phyloP scores from a whole-genome alignment of 2,113 vertebrate species.

The Noturus placidus region DNA sequence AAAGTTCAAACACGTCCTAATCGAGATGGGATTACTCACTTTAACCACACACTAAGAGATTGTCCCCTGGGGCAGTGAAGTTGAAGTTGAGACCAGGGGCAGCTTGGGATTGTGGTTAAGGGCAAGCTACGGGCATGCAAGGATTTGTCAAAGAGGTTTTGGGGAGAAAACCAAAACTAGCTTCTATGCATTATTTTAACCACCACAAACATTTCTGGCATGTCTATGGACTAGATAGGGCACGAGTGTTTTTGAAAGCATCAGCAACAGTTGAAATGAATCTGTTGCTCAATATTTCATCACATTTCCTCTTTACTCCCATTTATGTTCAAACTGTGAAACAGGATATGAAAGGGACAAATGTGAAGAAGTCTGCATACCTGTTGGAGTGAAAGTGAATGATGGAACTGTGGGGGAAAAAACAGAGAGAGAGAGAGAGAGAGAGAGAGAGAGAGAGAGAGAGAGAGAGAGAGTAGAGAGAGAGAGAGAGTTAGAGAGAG shows the following conservation, averaged over 20 bases:
- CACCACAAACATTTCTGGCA: conserved; percentile 38
- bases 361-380: conserved; percentile 72
- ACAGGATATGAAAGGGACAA: background rate
- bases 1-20: conserved; percentile 41
- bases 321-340: background rate
- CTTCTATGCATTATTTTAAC: conserved; percentile 8
- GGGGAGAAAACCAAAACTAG: background rate
- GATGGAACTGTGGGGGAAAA: conserved; percentile 85
- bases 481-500: too few relatives aligned
- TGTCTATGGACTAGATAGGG: conserved; percentile 12
- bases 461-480: background rate
- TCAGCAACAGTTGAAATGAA: background rate
- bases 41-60: conserved; percentile 17
- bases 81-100: background rate
- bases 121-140: conserved; percentile 17
- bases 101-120: conserved; percentile 32
- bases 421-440: background rate
- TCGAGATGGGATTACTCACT: conserved; percentile 37
- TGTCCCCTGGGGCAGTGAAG: background rate
- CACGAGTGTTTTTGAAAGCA: background rate
- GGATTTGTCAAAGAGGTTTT: background rate
- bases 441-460: background rate
- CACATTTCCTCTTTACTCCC: background rate
- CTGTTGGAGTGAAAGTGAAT: conserved; percentile 99
- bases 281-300: background rate